Percentiles rank a stretch among this genome's conserved stretches.
Conservation (phyloP, 2,797 vertebrate genomes). For the Acanthornis magna region DNA sequence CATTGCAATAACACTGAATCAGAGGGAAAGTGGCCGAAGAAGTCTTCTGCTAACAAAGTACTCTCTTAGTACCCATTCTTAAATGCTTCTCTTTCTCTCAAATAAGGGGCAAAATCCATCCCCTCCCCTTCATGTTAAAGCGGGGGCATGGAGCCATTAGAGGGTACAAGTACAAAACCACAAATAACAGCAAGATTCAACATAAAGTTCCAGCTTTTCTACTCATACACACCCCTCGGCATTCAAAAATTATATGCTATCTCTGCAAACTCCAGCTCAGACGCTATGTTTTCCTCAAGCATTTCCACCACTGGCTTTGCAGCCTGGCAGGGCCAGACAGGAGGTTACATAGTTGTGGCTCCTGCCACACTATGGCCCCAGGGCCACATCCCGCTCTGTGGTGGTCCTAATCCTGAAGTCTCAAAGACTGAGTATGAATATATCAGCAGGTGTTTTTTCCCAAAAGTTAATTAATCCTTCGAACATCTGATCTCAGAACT, state of each 20-base stretch:
- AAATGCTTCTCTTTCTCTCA: constrained; percentile 30
- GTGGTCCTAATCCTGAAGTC: background rate
- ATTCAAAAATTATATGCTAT: background rate
- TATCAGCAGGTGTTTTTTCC: background rate
- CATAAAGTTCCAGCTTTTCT: background rate
- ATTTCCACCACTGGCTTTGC: background rate
- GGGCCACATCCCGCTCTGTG: rapidly evolving
- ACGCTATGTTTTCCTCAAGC: background rate
- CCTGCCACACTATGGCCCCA: background rate
- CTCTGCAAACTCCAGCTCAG: background rate
- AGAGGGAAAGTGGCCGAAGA: constrained; percentile 34
- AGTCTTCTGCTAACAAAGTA: background rate
- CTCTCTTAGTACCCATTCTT: background rate
- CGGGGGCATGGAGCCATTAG: background rate
- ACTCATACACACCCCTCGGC: background rate
- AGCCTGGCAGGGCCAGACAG: background rate
- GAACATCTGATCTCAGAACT: constrained; percentile 14
- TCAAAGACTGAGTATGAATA: background rate
- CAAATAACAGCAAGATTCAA: background rate
- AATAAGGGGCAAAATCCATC: background rate
- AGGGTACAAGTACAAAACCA: background rate
- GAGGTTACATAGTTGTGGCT: background rate
- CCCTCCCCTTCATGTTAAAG: background rate
- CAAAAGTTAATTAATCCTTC: constrained; percentile 17
- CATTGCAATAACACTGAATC: constrained; percentile 33